These are phyloP conservation scores for Eulimnadia texana DNA, from an alignment of 1,140 invertebrate species.

Conservation along the genomic window DNA sequence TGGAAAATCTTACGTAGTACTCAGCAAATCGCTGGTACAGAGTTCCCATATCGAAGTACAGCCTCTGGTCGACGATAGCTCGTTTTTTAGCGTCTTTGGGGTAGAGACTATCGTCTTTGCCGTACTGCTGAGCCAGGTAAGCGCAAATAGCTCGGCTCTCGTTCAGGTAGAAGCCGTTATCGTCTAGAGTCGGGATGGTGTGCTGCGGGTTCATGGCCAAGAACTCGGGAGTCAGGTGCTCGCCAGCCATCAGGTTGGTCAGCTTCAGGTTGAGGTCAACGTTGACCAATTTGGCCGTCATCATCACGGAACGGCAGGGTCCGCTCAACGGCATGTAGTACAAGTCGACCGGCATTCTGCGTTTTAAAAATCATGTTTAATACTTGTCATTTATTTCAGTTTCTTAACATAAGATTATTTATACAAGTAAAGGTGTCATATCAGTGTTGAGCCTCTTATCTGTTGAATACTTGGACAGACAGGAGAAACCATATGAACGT, in stretches of 20 bases:
- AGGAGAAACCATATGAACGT: too few species aligned
- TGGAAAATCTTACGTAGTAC: slow-evolving; percentile 43
- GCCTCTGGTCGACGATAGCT: slow-evolving; percentile 51
- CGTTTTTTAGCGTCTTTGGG: slow-evolving; percentile 48
- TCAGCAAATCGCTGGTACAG: slow-evolving; percentile 46
- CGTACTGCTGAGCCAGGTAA: slow-evolving; percentile 55
- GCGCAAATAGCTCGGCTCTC: slow-evolving; percentile 50
- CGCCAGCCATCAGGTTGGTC: slow-evolving; percentile 46
- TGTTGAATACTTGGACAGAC: too few species aligned
- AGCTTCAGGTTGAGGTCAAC: slow-evolving; percentile 52
- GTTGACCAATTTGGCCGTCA: slow-evolving; percentile 49
- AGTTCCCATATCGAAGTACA: slow-evolving; percentile 55
- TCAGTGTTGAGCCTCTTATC: too few species aligned
- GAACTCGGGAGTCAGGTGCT: slow-evolving; percentile 52
- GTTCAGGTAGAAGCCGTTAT: slow-evolving; percentile 42
- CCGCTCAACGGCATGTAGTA: slow-evolving; percentile 52
- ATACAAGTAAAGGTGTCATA: too few species aligned
- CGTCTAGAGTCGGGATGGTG: slow-evolving; percentile 49
- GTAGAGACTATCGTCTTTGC: slow-evolving; percentile 47
- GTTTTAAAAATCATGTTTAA: too few species aligned
- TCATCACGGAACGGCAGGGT: slow-evolving; percentile 44
- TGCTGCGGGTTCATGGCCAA: slow-evolving; percentile 48
- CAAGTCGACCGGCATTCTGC: slow-evolving; percentile 39
- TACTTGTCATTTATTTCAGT: too few species aligned
- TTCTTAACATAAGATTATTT: too few species aligned